Conservation (phyloP, 2,888 invertebrate genomes). For the Luffia ferchaultella region DNA sequence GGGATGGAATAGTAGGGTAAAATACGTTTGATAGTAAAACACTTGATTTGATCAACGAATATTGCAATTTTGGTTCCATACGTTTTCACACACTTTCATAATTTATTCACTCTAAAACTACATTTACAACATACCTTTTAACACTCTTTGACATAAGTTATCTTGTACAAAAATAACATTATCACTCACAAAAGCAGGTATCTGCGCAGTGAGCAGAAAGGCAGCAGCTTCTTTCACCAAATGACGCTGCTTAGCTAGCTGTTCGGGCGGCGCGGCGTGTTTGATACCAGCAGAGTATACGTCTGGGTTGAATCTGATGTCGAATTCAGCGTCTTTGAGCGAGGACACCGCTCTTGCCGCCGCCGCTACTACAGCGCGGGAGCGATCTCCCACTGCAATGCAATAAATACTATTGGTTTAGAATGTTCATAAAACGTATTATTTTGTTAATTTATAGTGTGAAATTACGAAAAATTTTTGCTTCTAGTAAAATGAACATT, state of each 20-base stretch:
- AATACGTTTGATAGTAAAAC: no score
- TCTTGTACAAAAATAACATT: no score
- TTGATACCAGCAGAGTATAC: slow-evolving; percentile 94
- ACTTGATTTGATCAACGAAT: no score
- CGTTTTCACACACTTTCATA: no score
- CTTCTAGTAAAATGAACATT: slow-evolving; percentile 1
- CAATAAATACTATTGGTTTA: not conserved
- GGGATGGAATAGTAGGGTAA: no score
- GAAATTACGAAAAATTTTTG: slow-evolving; percentile 20
- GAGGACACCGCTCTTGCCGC: slow-evolving; percentile 94
- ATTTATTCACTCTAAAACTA: no score
- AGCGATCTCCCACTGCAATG: slow-evolving; percentile 79
- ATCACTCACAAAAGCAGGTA: slow-evolving; percentile 87
- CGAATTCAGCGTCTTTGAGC: slow-evolving; percentile 94
- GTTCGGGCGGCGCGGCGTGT: slow-evolving; percentile 75
- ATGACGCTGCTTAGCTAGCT: slow-evolving; percentile 83
- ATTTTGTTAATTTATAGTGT: not conserved
- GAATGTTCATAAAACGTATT: no score
- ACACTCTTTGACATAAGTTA: no score
- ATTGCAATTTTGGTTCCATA: no score
- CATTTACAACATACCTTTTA: no score
- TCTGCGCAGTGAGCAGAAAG: slow-evolving; percentile 91
- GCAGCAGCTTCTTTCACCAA: slow-evolving; percentile 95
- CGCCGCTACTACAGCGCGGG: slow-evolving; percentile 86
- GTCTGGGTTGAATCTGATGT: slow-evolving; percentile 98